These are phyloP conservation scores for Paragorgia papillata DNA, from an alignment of 92 coral and sea anemone genomes.

Conservation along the genomic window DNA sequence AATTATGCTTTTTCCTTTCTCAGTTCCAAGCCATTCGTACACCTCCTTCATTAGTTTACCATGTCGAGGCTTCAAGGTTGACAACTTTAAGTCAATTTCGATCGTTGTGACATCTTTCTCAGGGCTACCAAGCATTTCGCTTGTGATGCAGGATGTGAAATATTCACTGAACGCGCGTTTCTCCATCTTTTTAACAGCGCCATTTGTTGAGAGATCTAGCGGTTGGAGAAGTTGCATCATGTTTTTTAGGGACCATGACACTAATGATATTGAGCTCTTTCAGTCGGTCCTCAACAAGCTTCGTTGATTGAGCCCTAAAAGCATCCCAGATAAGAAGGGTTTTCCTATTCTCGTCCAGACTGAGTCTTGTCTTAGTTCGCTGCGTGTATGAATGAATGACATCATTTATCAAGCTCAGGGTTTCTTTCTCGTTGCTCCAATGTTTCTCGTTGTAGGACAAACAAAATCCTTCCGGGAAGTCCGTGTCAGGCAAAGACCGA, in stretches of 20 bases:
- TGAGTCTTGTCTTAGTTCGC: constrained; percentile 54
- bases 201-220: constrained; percentile 64
- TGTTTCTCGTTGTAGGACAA: constrained; percentile 61
- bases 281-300: constrained; percentile 35
- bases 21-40: constrained; percentile 57
- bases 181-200: constrained; percentile 62
- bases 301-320: constrained; percentile 51
- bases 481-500: constrained; percentile 52
- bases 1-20: constrained; percentile 51
- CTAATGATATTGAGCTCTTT: constrained; percentile 54
- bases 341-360: constrained; percentile 56
- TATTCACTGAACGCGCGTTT: constrained; percentile 66
- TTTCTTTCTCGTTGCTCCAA: too few relatives aligned
- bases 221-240: constrained; percentile 69
- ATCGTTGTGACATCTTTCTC: constrained; percentile 64
- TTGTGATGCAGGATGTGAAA: constrained; percentile 63
- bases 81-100: constrained; percentile 60
- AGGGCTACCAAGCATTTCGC: constrained; percentile 60
- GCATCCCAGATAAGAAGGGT: constrained; percentile 67
- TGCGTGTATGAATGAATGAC: too few relatives aligned
- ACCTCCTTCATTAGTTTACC: constrained; percentile 58
- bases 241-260: constrained; percentile 63
- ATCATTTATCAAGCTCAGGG: too few relatives aligned
- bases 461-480: constrained; percentile 67
- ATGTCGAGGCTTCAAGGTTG: constrained; percentile 64